Conservation (phyloP, 2,797 vertebrate genomes). For the Hemibagrus guttatus region DNA sequence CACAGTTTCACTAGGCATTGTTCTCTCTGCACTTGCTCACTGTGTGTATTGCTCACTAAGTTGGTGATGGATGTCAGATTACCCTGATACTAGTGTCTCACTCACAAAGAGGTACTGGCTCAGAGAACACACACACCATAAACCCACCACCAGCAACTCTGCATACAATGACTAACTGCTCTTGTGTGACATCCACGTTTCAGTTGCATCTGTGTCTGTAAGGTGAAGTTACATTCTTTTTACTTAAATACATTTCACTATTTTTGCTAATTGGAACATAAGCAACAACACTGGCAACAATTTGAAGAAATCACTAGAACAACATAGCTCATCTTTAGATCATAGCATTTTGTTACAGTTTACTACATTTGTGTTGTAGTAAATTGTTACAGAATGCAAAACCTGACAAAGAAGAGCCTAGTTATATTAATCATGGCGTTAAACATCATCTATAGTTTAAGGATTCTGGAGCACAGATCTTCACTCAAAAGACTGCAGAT, state of each 20-base stretch:
- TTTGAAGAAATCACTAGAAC: neutral
- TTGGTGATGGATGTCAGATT: slow-evolving; percentile 77
- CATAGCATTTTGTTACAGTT: neutral
- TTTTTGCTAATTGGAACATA: neutral
- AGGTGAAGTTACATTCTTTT: neutral
- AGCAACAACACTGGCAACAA: neutral
- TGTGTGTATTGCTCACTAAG: slow-evolving; percentile 69
- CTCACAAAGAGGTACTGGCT: slow-evolving; percentile 66
- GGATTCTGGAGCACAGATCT: neutral
- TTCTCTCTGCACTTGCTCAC: slow-evolving; percentile 66
- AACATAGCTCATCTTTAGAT: slow-evolving; percentile 50
- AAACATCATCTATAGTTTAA: neutral
- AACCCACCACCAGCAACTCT: slow-evolving; percentile 51
- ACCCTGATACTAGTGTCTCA: slow-evolving; percentile 66
- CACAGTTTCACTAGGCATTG: slow-evolving; percentile 68
- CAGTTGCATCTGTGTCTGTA: slow-evolving; percentile 45
- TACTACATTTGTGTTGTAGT: neutral
- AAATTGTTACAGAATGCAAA: neutral
- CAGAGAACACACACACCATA: slow-evolving; percentile 60
- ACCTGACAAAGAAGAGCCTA: neutral
- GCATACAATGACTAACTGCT: slow-evolving; percentile 50
- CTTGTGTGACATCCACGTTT: slow-evolving; percentile 51
- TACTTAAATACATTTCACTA: neutral
- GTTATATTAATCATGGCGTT: neutral
- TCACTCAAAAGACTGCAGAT: neutral